phyloP scores from a whole-genome alignment of 2,113 vertebrate genomes.

The Eurystomus gularis region DNA sequence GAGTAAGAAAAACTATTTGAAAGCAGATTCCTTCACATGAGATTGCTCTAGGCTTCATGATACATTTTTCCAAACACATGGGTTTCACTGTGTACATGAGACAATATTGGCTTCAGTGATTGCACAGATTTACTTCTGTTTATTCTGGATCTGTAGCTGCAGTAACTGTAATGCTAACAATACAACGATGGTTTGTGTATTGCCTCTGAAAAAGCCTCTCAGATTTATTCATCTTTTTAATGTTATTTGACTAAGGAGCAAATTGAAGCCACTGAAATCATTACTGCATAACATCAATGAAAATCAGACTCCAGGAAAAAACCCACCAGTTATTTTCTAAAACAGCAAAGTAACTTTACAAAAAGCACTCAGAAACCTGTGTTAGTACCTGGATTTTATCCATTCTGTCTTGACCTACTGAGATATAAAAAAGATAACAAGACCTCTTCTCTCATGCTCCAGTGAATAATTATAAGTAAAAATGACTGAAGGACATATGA shows the following conservation, averaged over 20 bases:
- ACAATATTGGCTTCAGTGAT: neutral
- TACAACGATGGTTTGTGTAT: neutral
- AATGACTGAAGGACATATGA: neutral
- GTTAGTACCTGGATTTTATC: neutral
- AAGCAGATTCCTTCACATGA: neutral
- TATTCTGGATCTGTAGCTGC: neutral
- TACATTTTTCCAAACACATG: neutral
- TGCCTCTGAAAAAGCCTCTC: neutral
- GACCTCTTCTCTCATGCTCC: neutral
- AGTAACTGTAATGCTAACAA: neutral
- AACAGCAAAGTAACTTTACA: neutral
- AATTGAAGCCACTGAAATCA: neutral
- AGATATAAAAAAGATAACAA: neutral
- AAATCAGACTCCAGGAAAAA: neutral
- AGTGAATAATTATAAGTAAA: neutral
- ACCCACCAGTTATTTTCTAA: neutral
- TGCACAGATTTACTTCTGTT: neutral
- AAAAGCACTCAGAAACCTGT: neutral
- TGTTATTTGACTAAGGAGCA: neutral
- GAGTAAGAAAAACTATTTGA: neutral
- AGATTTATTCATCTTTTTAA: neutral
- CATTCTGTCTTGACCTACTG: neutral
- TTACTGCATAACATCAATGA: neutral
- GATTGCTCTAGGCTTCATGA: neutral
- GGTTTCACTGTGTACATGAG: neutral